Percentiles rank a stretch among this genome's conserved stretches.
These are phyloP conservation scores for Clanis bilineata DNA, from an alignment of 2,888 invertebrate species.

Conservation along the genomic window DNA sequence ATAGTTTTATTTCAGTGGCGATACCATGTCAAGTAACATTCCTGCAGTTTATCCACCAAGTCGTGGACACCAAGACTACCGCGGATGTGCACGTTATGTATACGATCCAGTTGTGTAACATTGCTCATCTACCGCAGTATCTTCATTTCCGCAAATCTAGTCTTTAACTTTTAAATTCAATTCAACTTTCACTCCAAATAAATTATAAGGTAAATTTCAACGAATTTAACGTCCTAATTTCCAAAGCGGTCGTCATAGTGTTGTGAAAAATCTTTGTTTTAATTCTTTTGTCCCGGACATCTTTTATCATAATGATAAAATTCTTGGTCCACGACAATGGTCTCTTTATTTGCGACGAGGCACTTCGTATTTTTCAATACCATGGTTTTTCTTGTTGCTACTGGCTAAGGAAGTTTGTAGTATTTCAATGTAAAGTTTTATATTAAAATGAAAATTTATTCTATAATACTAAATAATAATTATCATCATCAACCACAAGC, in stretches of 20 bases:
- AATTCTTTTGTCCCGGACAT: slow-evolving; percentile 18
- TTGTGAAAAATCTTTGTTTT: not conserved
- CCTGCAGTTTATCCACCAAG: no score
- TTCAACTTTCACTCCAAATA: not conserved
- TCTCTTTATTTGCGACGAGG: slow-evolving; percentile 9
- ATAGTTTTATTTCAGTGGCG: no score
- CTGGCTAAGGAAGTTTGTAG: not conserved
- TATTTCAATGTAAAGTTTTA: not conserved
- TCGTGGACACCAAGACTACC: no score
- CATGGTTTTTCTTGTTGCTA: not conserved
- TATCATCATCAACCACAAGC: no score
- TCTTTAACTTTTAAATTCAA: not conserved
- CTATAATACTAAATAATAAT: no score
- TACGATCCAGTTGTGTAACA: no score
- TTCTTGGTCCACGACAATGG: slow-evolving; percentile 17
- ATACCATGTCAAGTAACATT: no score
- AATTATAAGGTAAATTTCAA: not conserved
- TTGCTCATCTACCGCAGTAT: no score
- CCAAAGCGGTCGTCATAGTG: not conserved
- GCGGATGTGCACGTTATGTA: no score
- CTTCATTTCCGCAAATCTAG: no score
- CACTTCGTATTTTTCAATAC: slow-evolving; percentile 4
- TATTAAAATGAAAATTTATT: no score
- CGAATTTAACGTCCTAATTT: not conserved
- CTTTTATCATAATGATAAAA: slow-evolving; percentile 21